A percentile compares a stretch with the other conserved stretches of the same genome.
phyloP scores from a whole-genome alignment of 2,113 vertebrate genomes.

The Cairina moschata region DNA sequence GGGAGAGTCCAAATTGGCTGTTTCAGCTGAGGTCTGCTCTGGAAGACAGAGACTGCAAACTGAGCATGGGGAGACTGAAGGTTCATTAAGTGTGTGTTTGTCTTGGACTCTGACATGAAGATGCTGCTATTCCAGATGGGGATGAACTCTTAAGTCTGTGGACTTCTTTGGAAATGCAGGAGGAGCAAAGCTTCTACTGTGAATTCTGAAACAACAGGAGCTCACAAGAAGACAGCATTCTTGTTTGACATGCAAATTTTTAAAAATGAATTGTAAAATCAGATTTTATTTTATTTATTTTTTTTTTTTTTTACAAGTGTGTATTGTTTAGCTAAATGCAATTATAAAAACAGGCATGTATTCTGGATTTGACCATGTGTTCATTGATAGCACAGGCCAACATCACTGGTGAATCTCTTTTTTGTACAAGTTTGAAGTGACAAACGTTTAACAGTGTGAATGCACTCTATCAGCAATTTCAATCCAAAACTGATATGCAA shows the following conservation, averaged over 20 bases:
- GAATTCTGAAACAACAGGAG: not conserved
- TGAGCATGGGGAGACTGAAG: not conserved
- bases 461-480: not conserved
- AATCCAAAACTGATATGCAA: not conserved
- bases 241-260: not conserved
- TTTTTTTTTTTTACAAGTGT: not conserved
- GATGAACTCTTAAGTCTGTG: not conserved
- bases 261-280: not conserved
- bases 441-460: not conserved
- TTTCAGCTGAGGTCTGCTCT: not conserved
- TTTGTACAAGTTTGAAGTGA: not conserved
- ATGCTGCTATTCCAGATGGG: slow-evolving; percentile 11
- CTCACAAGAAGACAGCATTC: not conserved
- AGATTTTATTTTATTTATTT: too few species aligned
- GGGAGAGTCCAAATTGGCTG: not conserved
- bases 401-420: not conserved
- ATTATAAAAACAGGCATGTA: not conserved
- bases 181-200: not conserved
- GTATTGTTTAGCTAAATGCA: not conserved
- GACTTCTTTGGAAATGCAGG: not conserved
- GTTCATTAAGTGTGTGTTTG: slow-evolving; percentile 32
- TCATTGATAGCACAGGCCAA: not conserved
- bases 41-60: not conserved
- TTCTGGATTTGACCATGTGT: not conserved
- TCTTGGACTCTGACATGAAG: slow-evolving; percentile 21